These are phyloP conservation scores for Drosophila obscura DNA, from an alignment of 1,140 invertebrate genomes.

Conservation along the genomic window DNA sequence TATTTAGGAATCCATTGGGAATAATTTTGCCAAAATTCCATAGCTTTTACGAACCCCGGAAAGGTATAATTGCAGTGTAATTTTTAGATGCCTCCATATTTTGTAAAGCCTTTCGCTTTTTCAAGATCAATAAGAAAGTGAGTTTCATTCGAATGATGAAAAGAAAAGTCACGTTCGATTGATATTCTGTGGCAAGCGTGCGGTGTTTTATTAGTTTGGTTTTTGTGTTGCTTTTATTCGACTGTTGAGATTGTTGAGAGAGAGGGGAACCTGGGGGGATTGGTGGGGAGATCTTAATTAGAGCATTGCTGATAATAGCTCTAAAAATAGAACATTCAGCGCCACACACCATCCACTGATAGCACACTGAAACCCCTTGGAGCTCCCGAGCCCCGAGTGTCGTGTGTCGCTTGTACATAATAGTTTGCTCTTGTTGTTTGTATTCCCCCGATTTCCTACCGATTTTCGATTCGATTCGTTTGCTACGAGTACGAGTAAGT, in stretches of 20 bases:
- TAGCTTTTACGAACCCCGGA: no score
- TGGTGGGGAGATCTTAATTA: constrained; percentile 75
- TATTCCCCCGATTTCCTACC: constrained; percentile 5
- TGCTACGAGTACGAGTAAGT: neutral
- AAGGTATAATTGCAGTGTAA: no score
- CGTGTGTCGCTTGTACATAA: constrained; percentile 27
- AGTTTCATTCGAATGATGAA: no score
- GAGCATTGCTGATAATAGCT: constrained; percentile 72
- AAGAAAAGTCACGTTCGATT: no score
- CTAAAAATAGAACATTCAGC: constrained; percentile 65
- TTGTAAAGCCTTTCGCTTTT: no score
- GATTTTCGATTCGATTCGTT: constrained; percentile 28
- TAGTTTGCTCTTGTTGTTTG: constrained; percentile 36
- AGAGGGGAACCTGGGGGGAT: constrained; percentile 19
- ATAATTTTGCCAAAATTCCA: no score
- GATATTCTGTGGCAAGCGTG: neutral
- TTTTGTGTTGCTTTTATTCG: constrained; percentile 60
- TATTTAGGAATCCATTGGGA: no score
- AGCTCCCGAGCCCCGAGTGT: constrained; percentile 26
- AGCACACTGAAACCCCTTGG: constrained; percentile 29
- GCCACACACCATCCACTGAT: constrained; percentile 49
- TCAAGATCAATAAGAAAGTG: no score
- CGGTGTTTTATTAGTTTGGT: constrained; percentile 5
- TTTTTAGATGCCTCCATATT: no score
- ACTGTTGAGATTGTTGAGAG: constrained; percentile 40